phyloP scores from a whole-genome alignment of 2,797 vertebrate genomes.

The Anas flavirostris region DNA sequence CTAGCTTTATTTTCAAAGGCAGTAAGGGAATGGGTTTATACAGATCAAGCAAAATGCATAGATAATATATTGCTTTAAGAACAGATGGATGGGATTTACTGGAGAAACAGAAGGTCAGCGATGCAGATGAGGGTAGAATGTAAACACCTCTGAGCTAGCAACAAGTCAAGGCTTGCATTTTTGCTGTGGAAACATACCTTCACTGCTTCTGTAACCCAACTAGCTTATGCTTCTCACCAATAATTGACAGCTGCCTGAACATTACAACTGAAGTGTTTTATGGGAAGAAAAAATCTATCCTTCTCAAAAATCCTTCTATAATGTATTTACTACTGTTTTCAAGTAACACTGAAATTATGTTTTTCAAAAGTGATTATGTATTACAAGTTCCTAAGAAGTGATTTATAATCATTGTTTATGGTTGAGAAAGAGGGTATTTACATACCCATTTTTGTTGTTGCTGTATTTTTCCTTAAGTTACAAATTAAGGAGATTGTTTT shows the following conservation, averaged over 20 bases:
- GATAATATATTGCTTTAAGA: neutral
- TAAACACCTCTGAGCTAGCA: neutral
- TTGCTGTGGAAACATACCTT: neutral
- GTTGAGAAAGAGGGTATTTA: neutral
- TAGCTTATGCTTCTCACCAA: neutral
- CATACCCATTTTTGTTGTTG: neutral
- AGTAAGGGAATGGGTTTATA: neutral
- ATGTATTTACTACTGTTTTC: neutral
- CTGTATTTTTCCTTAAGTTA: neutral
- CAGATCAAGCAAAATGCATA: neutral
- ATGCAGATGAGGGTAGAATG: neutral
- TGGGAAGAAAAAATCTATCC: neutral
- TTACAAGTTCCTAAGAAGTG: neutral
- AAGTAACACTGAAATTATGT: neutral
- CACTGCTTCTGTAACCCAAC: neutral
- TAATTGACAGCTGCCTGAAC: neutral
- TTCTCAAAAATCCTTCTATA: neutral
- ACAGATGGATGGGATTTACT: neutral
- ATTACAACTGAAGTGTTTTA: neutral
- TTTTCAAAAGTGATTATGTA: neutral
- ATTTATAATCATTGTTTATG: neutral
- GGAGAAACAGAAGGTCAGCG: neutral
- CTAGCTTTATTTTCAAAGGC: neutral
- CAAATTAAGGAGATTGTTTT: neutral
- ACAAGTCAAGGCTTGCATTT: neutral